Evolutionary conservation across 1,140 invertebrate genomes (phyloP), one percentile per base, ranked within the genome.

Genomic region (Pseudobourletiella spinata): DNA sequence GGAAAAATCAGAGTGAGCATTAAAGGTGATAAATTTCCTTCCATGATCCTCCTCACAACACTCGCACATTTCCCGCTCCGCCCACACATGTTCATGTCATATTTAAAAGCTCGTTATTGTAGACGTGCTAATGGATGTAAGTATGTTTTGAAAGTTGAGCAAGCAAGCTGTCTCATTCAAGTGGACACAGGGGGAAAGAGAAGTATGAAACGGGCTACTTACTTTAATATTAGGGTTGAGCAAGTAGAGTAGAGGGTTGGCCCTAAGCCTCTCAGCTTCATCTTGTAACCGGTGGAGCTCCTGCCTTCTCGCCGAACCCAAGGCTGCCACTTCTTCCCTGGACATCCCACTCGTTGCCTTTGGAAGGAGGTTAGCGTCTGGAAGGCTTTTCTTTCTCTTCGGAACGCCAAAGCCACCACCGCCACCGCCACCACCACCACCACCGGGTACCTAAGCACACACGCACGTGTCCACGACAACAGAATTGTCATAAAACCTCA

Each of bases 141-240:
- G n/a, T n/a, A n/a, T n/a, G n/a, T n/a, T n/a, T n/a, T n/a, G n/a
- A n/a, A n/a, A n/a, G n/a, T n/a, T n/a, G n/a, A n/a, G n/a, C n/a
- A n/a, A n/a, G n/a, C n/a, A n/a, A n/a, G n/a, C n/a, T n/a, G n/a
- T n/a, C n/a, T n/a, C n/a, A n/a, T n/a, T n/a, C n/a, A n/a, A n/a
- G n/a, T n/a, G n/a, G n/a, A n/a, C n/a, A n/a, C n/a, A n/a, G n/a
- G n/a, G n/a, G n/a, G n/a, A n/a, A n/a, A n/a, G n/a, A n/a, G n/a
- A n/a, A n/a, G n/a, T n/a, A n/a, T n/a, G n/a, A n/a, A n/a, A n/a
- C n/a, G n/a, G n/a, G n/a, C n/a, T n/a, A 78, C 79, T 81, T 80
- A 98, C 95, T 89, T 94, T 95, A 70, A 98, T 87, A 81, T 91
- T 86, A 71, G 93, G 92, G 87, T 91, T 94, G 84, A 91, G 85